Evolutionary conservation across 1,140 invertebrate genomes (phyloP).

Genomic region (Medauroidea extradentata): DNA sequence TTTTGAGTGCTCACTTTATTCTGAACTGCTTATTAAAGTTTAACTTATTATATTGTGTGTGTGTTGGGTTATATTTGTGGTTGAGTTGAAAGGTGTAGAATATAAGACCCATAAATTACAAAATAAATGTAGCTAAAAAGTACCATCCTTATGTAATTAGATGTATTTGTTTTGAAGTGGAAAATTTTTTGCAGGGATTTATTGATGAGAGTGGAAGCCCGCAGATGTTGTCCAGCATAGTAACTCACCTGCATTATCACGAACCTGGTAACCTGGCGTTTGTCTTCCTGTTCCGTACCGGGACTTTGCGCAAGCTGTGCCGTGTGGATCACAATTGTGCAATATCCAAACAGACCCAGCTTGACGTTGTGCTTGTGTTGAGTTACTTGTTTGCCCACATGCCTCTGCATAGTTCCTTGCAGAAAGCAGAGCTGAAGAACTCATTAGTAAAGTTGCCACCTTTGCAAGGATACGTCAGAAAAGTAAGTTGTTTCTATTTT

Average conservation of each 20-base stretch:
- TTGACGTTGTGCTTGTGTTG: not conserved
- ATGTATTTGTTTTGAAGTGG: too few relatives aligned
- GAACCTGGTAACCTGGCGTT: conserved; percentile 10
- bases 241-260: conserved; percentile 13
- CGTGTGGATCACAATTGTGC: not conserved
- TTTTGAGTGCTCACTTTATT: too few relatives aligned
- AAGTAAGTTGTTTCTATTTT: not conserved
- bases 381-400: conserved; percentile 11
- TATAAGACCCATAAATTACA: too few relatives aligned
- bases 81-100: too few relatives aligned
- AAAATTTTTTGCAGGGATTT: too few relatives aligned
- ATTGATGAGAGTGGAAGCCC: too few relatives aligned
- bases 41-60: too few relatives aligned
- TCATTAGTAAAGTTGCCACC: not conserved
- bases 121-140: too few relatives aligned
- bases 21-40: too few relatives aligned
- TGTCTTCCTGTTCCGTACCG: conserved; percentile 4
- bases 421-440: not conserved
- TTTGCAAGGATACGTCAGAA: not conserved
- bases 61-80: too few relatives aligned
- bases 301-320: conserved; percentile 5
- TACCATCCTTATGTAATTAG: too few relatives aligned
- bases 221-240: not conserved
- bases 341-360: not conserved
- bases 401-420: not conserved